phyloP scores from a whole-genome alignment of 2,888 invertebrate genomes.

The Pollenia labialis region DNA sequence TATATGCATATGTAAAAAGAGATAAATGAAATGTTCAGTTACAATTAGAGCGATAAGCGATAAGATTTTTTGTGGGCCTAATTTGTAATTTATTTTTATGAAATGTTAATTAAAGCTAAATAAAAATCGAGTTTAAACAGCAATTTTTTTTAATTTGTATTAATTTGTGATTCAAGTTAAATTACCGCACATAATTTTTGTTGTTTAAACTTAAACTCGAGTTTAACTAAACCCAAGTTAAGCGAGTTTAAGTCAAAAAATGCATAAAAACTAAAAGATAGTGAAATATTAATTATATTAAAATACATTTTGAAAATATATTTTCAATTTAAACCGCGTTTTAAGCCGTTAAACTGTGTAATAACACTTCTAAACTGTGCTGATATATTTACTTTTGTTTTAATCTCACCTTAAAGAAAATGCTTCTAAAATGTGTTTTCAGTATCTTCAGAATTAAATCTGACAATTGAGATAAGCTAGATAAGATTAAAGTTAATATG shows the following conservation, averaged over 20 bases:
- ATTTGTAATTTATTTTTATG: too few relatives aligned
- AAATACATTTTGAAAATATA: neutral
- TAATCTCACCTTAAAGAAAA: too few relatives aligned
- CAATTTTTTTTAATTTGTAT: neutral
- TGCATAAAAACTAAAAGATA: neutral
- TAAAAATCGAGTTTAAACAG: neutral
- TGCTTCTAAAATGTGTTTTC: too few relatives aligned
- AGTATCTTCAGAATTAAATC: too few relatives aligned
- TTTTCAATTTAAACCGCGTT: neutral
- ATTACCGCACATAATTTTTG: neutral
- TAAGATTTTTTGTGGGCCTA: neutral
- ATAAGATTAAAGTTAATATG: neutral
- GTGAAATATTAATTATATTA: neutral
- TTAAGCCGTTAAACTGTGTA: too few relatives aligned
- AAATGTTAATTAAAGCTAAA: too few relatives aligned
- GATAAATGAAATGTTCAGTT: conserved; percentile 32
- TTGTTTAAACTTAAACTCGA: neutral
- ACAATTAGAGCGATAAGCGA: conserved; percentile 52
- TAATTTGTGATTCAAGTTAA: neutral
- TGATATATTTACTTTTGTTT: too few relatives aligned
- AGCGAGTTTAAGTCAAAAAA: neutral
- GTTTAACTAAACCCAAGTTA: conserved; percentile 11
- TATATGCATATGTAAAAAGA: neutral
- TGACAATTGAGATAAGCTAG: neutral
- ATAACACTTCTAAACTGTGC: too few relatives aligned